These are phyloP conservation scores for Mechanitis mazaeus DNA, from an alignment of 2,888 invertebrate genomes.

Conservation along the genomic window DNA sequence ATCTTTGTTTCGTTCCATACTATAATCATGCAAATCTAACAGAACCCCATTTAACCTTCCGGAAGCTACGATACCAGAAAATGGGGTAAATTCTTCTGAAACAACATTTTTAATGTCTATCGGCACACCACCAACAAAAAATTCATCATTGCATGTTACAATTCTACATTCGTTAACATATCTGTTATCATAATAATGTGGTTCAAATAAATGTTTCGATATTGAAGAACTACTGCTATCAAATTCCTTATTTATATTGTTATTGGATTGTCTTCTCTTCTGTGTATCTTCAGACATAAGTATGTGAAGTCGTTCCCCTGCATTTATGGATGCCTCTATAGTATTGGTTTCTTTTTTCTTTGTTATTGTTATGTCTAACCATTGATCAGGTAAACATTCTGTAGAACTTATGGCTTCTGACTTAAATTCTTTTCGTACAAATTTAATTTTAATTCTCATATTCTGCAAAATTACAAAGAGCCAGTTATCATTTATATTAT, in stretches of 20 bases:
- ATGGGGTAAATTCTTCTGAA: conserved; percentile 44
- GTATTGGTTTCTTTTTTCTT: conserved; percentile 51
- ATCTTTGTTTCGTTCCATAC: conserved; percentile 49
- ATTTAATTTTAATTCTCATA: conserved; percentile 56
- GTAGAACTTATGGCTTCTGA: conserved; percentile 55
- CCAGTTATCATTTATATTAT: conserved; percentile 44
- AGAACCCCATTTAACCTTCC: conserved; percentile 47
- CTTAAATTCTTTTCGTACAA: conserved; percentile 43
- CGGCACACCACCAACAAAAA: conserved; percentile 57
- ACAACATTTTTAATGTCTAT: conserved; percentile 35
- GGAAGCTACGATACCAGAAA: conserved; percentile 52
- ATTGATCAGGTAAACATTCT: conserved; percentile 53
- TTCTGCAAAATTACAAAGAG: conserved; percentile 56
- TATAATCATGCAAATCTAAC: conserved; percentile 51
- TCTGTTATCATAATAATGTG: conserved; percentile 5
- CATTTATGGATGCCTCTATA: conserved; percentile 62
- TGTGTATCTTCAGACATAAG: conserved; percentile 35
- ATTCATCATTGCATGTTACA: conserved; percentile 54
- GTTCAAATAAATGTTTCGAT: not conserved
- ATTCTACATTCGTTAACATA: conserved; percentile 10
- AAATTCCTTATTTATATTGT: conserved; percentile 6
- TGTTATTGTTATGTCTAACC: conserved; percentile 56
- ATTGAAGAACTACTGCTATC: not conserved
- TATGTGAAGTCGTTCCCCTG: conserved; percentile 56
- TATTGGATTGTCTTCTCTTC: conserved; percentile 24